phyloP scores from a whole-genome alignment of 53 echinoderm and acorn worm genomes.

The Glandiceps talaboti region DNA sequence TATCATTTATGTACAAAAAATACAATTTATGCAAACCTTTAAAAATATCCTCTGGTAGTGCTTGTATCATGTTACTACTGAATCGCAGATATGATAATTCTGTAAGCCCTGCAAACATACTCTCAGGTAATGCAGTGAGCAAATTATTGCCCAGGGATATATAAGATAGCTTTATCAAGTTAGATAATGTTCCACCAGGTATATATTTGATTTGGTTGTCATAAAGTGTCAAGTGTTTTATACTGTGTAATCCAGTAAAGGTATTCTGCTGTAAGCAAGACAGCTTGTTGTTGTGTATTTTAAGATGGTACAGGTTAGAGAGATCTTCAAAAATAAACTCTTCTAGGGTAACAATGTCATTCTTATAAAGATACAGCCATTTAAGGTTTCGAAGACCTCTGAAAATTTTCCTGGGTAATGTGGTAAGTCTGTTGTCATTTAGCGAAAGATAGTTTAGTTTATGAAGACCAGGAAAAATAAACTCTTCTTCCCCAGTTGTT shows the following conservation, averaged over 20 bases:
- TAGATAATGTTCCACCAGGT: not conserved
- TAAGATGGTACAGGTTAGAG: not conserved
- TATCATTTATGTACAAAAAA: not conserved
- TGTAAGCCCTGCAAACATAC: not conserved
- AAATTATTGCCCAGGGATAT: not conserved
- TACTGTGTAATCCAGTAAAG: not conserved
- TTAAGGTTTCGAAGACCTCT: not conserved
- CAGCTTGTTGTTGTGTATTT: not conserved
- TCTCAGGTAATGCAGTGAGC: not conserved
- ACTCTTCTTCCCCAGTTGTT: not conserved
- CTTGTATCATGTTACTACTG: not conserved
- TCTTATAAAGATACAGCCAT: not conserved
- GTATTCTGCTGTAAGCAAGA: not conserved
- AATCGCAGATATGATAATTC: not conserved
- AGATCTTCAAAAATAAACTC: not conserved
- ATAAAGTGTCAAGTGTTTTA: not conserved
- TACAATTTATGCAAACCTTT: not conserved
- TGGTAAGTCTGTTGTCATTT: not conserved
- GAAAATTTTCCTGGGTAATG: not conserved
- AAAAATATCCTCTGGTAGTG: not conserved
- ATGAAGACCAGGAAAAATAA: not conserved
- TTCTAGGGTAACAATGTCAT: not conserved
- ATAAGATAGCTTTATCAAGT: not conserved
- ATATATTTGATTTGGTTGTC: not conserved
- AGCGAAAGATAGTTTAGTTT: not conserved